These are phyloP conservation scores for Cyphomyrus plagiostoma DNA, from an alignment of 2,113 vertebrate genomes.

Conservation along the genomic window DNA sequence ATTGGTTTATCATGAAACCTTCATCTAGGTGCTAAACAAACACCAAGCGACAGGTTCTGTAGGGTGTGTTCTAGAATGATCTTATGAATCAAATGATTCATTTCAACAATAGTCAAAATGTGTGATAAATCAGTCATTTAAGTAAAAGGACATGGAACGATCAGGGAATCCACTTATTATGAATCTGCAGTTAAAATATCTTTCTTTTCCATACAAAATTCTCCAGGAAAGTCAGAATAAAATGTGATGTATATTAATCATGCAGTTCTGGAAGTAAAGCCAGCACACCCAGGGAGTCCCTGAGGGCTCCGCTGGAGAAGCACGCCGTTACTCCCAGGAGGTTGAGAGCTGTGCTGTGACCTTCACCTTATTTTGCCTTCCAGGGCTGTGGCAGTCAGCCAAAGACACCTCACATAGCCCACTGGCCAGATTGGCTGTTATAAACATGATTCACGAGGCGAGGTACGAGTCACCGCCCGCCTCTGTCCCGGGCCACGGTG, in stretches of 20 bases:
- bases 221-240: background rate
- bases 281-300: background rate
- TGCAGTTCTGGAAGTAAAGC: background rate
- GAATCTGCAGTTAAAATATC: background rate
- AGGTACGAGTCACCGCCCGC: slow-evolving; percentile 11
- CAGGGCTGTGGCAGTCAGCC: slow-evolving; percentile 57
- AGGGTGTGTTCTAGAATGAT: background rate
- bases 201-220: background rate
- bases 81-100: background rate
- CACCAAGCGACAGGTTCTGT: background rate
- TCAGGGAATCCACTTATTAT: background rate
- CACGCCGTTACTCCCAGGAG: background rate
- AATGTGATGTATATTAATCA: background rate
- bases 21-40: background rate
- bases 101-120: background rate
- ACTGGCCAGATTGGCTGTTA: slow-evolving; percentile 49
- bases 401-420: slow-evolving; percentile 50
- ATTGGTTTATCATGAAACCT: background rate
- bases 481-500: background rate
- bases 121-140: background rate
- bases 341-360: background rate
- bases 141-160: background rate
- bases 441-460: slow-evolving; percentile 56
- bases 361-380: background rate
- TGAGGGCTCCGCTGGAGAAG: background rate